A percentile compares a stretch with the other conserved stretches of the same genome.
These are phyloP conservation scores for Apis laboriosa DNA, from an alignment of 1,140 invertebrate species.

Conservation along the genomic window DNA sequence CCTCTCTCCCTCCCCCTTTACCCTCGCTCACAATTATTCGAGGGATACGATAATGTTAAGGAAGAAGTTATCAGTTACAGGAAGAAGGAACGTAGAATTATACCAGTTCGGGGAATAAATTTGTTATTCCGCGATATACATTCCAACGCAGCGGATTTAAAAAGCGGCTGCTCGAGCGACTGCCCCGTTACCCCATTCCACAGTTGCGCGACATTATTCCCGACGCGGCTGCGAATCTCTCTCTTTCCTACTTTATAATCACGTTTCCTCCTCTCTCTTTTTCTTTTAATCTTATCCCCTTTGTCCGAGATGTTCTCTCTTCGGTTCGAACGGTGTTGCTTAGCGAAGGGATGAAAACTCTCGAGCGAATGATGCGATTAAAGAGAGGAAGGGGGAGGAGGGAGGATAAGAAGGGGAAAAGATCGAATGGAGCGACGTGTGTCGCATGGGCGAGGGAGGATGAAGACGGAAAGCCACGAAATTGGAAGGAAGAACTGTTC, in stretches of 20 bases:
- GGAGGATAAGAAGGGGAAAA: neutral
- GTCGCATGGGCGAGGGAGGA: neutral
- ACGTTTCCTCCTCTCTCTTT: slow-evolving; percentile 1
- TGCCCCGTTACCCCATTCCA: slow-evolving; percentile 26
- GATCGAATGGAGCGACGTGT: slow-evolving; percentile 3
- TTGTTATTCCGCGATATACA: slow-evolving; percentile 14
- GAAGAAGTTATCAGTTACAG: neutral
- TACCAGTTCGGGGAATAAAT: neutral
- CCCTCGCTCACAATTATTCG: neutral
- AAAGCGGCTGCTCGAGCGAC: slow-evolving; percentile 42
- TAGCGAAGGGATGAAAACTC: slow-evolving; percentile 62
- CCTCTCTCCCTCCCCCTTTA: neutral
- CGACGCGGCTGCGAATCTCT: neutral
- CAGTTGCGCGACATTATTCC: slow-evolving; percentile 34
- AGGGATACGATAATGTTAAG: neutral
- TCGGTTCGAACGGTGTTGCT: slow-evolving; percentile 50
- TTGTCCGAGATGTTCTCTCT: neutral
- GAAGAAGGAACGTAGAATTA: neutral
- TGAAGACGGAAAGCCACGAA: slow-evolving; percentile 10
- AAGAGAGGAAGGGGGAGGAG: neutral
- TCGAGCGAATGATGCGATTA: slow-evolving; percentile 54
- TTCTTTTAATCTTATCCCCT: neutral
- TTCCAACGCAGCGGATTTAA: slow-evolving; percentile 36
- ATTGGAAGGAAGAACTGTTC: slow-evolving; percentile 28
- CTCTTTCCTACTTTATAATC: neutral